Conservation (phyloP, 2,113 vertebrate species). For the Uropsilus gracilis region DNA sequence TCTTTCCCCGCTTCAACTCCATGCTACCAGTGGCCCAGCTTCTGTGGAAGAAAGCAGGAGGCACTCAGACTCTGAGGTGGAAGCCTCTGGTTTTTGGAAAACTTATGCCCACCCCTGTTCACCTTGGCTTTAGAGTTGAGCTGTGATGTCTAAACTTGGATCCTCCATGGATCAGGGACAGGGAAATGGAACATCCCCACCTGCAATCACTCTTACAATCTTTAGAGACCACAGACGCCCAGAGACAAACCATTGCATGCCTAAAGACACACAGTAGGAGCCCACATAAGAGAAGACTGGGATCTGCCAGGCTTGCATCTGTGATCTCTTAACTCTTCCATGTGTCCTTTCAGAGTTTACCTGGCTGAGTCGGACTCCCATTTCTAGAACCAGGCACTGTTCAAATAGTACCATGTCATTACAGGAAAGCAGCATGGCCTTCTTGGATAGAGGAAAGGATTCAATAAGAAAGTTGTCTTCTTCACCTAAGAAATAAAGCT, state of each 20-base stretch:
- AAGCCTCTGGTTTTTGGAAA: not conserved
- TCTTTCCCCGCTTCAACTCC: conserved; percentile 89
- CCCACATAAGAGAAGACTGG: not conserved
- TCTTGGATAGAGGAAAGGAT: not conserved
- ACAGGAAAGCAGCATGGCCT: not conserved
- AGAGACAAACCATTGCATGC: not conserved
- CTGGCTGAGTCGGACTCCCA: not conserved
- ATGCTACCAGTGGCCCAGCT: conserved; percentile 75
- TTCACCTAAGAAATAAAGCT: not conserved
- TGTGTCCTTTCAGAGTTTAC: not conserved
- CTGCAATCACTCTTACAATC: rapidly evolving
- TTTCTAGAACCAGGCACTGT: too few species aligned
- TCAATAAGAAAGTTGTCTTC: not conserved
- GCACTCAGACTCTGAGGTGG: not conserved
- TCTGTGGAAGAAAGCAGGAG: conserved; percentile 76
- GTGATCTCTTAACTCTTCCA: not conserved
- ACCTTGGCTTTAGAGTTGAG: not conserved
- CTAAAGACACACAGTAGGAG: not conserved
- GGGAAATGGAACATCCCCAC: not conserved
- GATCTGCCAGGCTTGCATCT: not conserved
- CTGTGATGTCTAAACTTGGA: not conserved
- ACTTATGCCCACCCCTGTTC: not conserved
- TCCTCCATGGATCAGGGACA: not conserved
- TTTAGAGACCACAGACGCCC: not conserved
- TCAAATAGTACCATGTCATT: not conserved